phyloP scores from a whole-genome alignment of 1,140 invertebrate genomes.

The Mycetomoellerius zeteki region DNA sequence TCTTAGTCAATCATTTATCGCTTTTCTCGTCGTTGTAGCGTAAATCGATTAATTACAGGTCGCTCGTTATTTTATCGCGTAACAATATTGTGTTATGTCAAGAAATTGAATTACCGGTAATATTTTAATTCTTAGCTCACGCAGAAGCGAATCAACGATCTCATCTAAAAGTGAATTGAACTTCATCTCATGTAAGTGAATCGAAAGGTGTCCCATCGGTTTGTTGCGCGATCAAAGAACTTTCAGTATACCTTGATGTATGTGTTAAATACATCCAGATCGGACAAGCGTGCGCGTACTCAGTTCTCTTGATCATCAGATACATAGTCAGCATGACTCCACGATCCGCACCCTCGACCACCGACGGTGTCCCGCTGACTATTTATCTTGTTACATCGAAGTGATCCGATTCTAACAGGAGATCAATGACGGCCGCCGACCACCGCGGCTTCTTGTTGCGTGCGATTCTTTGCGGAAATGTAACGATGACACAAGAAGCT shows the following conservation, averaged over 20 bases:
- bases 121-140: conserved; percentile 1
- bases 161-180: background rate
- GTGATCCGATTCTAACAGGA: conserved; percentile 83
- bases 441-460: conserved; percentile 67
- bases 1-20: conserved; percentile 43
- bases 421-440: conserved; percentile 80
- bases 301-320: conserved; percentile 62
- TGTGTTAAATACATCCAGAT: conserved; percentile 46
- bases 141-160: background rate
- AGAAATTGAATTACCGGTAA: background rate
- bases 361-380: conserved; percentile 80
- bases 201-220: conserved; percentile 37
- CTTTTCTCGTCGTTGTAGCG: conserved; percentile 3
- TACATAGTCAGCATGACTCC: conserved; percentile 82
- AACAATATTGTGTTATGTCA: conserved; percentile 11
- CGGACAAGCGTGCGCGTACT: conserved; percentile 63
- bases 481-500: conserved; percentile 35
- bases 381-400: conserved; percentile 85
- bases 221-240: conserved; percentile 13
- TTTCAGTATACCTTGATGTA: conserved; percentile 10
- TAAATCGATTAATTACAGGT: conserved; percentile 38
- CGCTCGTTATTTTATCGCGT: conserved; percentile 25
- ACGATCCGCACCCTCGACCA: conserved; percentile 81
- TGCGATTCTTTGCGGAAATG: conserved; percentile 39
- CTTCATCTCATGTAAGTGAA: background rate